phyloP scores from a whole-genome alignment of 2,888 invertebrate genomes.

The Neoaliturus tenellus region DNA sequence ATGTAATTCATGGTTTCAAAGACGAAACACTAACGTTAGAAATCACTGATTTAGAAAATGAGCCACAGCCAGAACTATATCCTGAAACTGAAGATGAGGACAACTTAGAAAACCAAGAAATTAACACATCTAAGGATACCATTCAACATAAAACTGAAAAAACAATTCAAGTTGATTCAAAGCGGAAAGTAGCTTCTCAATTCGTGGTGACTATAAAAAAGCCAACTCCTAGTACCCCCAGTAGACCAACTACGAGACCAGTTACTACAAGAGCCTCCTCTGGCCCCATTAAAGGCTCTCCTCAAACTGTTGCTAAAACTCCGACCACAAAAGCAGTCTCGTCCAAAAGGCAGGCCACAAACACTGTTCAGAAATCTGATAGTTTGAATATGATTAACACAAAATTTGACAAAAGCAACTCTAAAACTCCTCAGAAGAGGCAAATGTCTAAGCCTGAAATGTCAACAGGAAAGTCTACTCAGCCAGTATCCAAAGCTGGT shows the following conservation, averaged over 20 bases:
- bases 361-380: conserved; percentile 41
- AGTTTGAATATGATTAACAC: conserved; percentile 39
- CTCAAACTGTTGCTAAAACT: neutral
- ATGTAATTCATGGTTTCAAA: conserved; percentile 58
- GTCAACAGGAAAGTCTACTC: neutral
- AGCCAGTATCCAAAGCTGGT: neutral
- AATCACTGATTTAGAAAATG: conserved; percentile 65
- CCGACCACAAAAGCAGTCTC: neutral
- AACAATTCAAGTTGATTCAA: conserved; percentile 48
- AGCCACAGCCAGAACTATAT: conserved; percentile 72
- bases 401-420: conserved; percentile 43
- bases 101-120: conserved; percentile 8
- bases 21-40: conserved; percentile 65
- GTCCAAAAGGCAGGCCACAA: neutral
- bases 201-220: conserved; percentile 48
- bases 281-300: conserved; percentile 40
- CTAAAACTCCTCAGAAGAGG: conserved; percentile 34
- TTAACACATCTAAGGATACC: neutral
- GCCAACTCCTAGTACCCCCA: conserved; percentile 18
- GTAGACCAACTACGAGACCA: conserved; percentile 16
- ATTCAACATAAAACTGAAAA: conserved; percentile 35
- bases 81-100: conserved; percentile 75
- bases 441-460: conserved; percentile 53
- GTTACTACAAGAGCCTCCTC: conserved; percentile 52
- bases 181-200: conserved; percentile 7